Conservation (phyloP, 2,888 invertebrate genomes). For the Synergus gifuensis region DNA sequence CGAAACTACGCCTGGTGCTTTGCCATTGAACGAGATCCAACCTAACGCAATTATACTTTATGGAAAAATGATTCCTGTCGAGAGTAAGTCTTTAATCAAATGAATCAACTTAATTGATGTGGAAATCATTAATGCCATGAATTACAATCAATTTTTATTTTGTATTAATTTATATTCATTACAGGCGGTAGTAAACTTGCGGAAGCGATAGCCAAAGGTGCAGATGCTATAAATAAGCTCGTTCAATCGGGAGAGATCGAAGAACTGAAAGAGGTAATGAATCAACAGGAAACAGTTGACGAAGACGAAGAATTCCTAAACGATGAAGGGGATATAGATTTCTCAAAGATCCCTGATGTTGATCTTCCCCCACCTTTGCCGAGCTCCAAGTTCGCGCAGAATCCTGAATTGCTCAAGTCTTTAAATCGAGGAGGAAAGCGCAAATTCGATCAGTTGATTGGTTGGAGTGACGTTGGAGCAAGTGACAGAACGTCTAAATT, state of each 20-base stretch:
- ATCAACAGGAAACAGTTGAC: constrained; percentile 82
- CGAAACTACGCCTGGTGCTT: constrained; percentile 88
- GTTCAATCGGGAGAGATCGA: constrained; percentile 90
- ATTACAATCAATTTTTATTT: constrained; percentile 8
- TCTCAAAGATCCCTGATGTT: constrained; percentile 72
- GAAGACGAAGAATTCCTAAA: constrained; percentile 76
- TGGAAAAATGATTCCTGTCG: constrained; percentile 89
- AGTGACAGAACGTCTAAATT: constrained; percentile 67
- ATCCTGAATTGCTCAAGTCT: constrained; percentile 72
- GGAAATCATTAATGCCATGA: neutral
- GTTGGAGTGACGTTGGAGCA: constrained; percentile 71
- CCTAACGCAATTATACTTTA: constrained; percentile 90
- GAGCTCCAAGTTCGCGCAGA: constrained; percentile 76
- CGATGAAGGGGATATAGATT: constrained; percentile 79
- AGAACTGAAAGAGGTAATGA: constrained; percentile 88
- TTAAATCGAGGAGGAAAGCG: constrained; percentile 74
- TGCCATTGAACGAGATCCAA: constrained; percentile 87
- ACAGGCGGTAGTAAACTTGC: constrained; percentile 87
- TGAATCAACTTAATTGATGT: neutral
- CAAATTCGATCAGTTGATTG: constrained; percentile 75
- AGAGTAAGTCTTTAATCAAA: constrained; percentile 78
- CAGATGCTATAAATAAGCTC: constrained; percentile 86
- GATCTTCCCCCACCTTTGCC: constrained; percentile 75
- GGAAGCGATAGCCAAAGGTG: constrained; percentile 87
- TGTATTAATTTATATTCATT: constrained; percentile 52